A percentile compares a stretch with the other conserved stretches of the same genome.
Evolutionary conservation across 2,888 invertebrate species (phyloP).

Genomic region (Spialia ferax): DNA sequence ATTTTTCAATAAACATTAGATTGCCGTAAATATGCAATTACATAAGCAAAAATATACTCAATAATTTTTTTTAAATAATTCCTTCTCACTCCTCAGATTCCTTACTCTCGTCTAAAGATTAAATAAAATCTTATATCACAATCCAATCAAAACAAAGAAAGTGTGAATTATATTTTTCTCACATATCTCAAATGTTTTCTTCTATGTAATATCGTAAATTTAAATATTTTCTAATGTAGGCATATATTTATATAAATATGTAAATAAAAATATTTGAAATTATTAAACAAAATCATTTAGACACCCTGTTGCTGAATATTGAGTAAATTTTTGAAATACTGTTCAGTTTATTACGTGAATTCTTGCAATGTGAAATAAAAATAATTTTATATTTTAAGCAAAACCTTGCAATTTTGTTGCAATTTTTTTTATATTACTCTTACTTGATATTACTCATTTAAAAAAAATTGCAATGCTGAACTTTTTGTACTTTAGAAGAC

Average conservation of each 20-base stretch:
- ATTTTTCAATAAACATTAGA: slow-evolving; percentile 14
- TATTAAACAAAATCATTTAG: background rate
- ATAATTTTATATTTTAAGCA: background rate
- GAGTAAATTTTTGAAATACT: background rate
- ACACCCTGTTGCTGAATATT: background rate
- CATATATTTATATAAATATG: too few relatives aligned
- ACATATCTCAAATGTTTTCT: background rate
- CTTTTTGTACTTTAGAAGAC: slow-evolving; percentile 19
- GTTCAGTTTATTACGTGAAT: too few relatives aligned
- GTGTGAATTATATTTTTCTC: background rate
- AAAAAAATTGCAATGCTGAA: slow-evolving; percentile 13
- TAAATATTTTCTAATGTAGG: too few relatives aligned
- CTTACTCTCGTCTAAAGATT: background rate
- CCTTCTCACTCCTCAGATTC: background rate
- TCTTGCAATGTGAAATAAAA: background rate
- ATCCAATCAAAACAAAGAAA: background rate
- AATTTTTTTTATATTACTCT: slow-evolving; percentile 1
- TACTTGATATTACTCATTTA: background rate
- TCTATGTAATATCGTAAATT: background rate
- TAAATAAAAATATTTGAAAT: too few relatives aligned
- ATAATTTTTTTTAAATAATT: background rate
- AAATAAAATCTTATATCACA: background rate
- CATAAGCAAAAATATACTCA: background rate
- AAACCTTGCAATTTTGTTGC: background rate
- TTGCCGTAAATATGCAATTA: background rate